Conservation (phyloP, 2,888 invertebrate species). For the Aporophyla nigra region DNA sequence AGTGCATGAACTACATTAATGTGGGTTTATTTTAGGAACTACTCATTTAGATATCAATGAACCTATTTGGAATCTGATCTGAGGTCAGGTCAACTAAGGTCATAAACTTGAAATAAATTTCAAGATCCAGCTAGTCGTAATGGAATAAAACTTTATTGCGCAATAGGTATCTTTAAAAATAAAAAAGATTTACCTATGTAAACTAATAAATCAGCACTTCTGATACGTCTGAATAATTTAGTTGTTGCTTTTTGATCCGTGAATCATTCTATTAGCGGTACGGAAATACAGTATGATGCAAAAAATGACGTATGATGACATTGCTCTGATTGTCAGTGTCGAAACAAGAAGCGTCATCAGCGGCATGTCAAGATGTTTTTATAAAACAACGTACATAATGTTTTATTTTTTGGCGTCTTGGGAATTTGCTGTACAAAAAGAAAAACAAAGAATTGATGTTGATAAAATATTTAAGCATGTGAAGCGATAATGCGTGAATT, state of each 20-base stretch:
- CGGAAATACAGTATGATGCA: constrained; percentile 51
- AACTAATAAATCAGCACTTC: constrained; percentile 22
- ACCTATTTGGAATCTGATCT: constrained; percentile 17
- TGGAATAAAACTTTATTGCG: constrained; percentile 14
- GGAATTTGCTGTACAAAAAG: neutral
- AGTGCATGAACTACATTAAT: neutral
- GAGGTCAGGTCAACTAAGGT: neutral
- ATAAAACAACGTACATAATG: constrained; percentile 1
- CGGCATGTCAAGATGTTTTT: constrained; percentile 33
- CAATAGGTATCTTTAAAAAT: constrained; percentile 14
- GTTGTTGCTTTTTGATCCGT: constrained; percentile 44
- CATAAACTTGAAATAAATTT: constrained; percentile 9
- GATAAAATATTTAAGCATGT: neutral
- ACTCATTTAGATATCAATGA: constrained; percentile 15
- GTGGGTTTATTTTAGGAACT: neutral
- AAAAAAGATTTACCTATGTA: neutral
- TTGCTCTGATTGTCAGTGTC: constrained; percentile 66
- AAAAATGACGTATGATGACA: constrained; percentile 64
- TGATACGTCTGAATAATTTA: constrained; percentile 22
- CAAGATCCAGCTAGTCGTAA: constrained; percentile 21
- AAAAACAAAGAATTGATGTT: constrained; percentile 6
- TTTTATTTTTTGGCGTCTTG: constrained; percentile 16
- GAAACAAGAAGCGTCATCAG: constrained; percentile 57
- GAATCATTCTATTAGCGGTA: constrained; percentile 47
- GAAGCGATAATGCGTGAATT: neutral